Conservation (phyloP, 1,140 invertebrate genomes). For the Drosophila cardini region DNA sequence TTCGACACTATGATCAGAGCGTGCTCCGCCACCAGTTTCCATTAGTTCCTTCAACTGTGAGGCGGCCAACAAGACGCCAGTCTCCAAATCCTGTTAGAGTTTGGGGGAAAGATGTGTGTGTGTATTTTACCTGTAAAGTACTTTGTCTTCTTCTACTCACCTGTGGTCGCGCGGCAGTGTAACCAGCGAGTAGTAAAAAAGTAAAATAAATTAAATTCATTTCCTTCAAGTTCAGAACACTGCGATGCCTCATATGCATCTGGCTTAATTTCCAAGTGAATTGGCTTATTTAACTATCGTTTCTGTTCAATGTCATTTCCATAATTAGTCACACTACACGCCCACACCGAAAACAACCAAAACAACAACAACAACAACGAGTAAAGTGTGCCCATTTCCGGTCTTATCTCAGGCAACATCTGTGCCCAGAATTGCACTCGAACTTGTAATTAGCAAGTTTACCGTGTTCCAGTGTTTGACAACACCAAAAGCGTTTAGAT, state of each 20-base stretch:
- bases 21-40: slow-evolving; percentile 55
- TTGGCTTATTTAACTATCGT: slow-evolving; percentile 31
- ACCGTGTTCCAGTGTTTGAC: slow-evolving; percentile 5
- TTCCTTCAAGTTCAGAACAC: slow-evolving; percentile 14
- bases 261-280: neutral
- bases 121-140: neutral
- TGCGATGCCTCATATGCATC: neutral
- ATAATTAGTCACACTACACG: slow-evolving; percentile 21
- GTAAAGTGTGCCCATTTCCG: slow-evolving; percentile 19
- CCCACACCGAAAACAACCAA: slow-evolving; percentile 8
- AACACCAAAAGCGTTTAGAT: neutral
- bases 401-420: slow-evolving; percentile 30
- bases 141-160: neutral
- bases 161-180: slow-evolving; percentile 24
- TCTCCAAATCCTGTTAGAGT: slow-evolving; percentile 39
- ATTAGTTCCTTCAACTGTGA: slow-evolving; percentile 56
- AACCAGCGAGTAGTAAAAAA: slow-evolving; percentile 13
- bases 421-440: neutral
- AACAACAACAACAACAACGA: slow-evolving; percentile 7
- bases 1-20: slow-evolving; percentile 53
- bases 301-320: slow-evolving; percentile 7
- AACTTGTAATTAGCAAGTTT: neutral
- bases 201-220: neutral
- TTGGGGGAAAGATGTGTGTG: no score
- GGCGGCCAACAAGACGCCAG: slow-evolving; percentile 50